phyloP scores from a whole-genome alignment of 2,797 vertebrate species.

The Cossypha dichroa region DNA sequence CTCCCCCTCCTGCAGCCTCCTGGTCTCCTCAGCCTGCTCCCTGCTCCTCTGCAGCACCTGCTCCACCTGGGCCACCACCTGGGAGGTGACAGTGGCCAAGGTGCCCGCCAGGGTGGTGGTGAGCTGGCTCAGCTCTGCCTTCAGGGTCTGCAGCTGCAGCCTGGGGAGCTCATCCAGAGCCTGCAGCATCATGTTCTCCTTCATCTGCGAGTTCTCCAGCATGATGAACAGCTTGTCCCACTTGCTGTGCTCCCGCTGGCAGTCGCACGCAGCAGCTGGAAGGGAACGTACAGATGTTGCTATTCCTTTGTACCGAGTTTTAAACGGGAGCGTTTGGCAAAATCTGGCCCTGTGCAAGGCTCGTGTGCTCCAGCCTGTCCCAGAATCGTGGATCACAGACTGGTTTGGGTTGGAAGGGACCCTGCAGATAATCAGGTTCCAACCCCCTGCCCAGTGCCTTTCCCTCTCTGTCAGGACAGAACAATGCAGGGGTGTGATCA shows the following conservation, averaged over 20 bases:
- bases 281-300: background rate
- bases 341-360: background rate
- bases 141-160: slow-evolving; percentile 83
- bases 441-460: background rate
- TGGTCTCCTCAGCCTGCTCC: slow-evolving; percentile 30
- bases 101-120: slow-evolving; percentile 69
- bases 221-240: slow-evolving; percentile 98
- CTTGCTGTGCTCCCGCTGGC: slow-evolving; percentile 77
- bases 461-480: background rate
- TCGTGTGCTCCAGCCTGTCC: background rate
- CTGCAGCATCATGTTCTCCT: slow-evolving; percentile 93
- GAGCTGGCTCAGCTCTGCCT: slow-evolving; percentile 84
- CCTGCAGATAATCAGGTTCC: background rate
- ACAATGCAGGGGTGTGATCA: background rate
- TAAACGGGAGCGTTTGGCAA: background rate
- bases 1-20: slow-evolving; percentile 5
- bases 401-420: background rate
- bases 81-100: slow-evolving; percentile 66
- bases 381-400: fast-evolving
- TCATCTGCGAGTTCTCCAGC: slow-evolving; percentile 98
- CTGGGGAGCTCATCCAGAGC: slow-evolving; percentile 84
- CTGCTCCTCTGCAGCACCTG: slow-evolving; percentile 63
- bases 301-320: background rate
- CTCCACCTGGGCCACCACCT: slow-evolving; percentile 71
- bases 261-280: slow-evolving; percentile 77